These are phyloP conservation scores for Batillaria attramentaria DNA, from an alignment of 1,140 invertebrate species.

Conservation along the genomic window DNA sequence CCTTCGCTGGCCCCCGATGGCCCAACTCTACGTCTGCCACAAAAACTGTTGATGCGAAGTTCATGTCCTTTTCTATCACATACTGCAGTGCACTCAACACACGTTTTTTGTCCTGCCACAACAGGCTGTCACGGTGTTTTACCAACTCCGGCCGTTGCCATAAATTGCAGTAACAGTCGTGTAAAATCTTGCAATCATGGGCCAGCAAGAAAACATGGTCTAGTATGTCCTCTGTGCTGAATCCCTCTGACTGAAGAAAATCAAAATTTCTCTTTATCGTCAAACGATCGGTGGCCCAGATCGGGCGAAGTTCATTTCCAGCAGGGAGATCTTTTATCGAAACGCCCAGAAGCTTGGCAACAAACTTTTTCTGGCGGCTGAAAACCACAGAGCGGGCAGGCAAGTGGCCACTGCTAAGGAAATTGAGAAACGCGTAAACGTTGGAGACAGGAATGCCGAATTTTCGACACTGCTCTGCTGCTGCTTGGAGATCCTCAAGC, in stretches of 20 bases:
- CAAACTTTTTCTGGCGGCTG: background rate
- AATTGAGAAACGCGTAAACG: slow-evolving; percentile 21
- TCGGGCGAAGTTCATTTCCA: background rate
- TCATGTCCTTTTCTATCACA: slow-evolving; percentile 30
- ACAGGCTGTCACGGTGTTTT: background rate
- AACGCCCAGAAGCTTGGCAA: background rate
- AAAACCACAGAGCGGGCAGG: background rate
- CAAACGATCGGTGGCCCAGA: slow-evolving; percentile 12
- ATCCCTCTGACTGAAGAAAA: slow-evolving; percentile 20
- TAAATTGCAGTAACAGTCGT: background rate
- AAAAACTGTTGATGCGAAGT: background rate
- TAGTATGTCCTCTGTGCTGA: background rate
- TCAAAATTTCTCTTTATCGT: slow-evolving; percentile 19
- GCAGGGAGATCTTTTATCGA: background rate
- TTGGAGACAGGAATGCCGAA: background rate
- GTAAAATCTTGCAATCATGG: slow-evolving; percentile 3
- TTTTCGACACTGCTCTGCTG: background rate
- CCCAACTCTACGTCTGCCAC: slow-evolving; percentile 6
- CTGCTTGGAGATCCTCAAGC: background rate
- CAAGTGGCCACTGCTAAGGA: slow-evolving; percentile 6
- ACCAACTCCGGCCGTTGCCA: slow-evolving; percentile 18
- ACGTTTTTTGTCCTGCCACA: slow-evolving; percentile 7
- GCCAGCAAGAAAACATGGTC: slow-evolving; percentile 11
- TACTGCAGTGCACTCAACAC: slow-evolving; percentile 14
- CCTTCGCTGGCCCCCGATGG: background rate